Conservation (phyloP, 2,113 vertebrate species). For the Bettongia penicillata region DNA sequence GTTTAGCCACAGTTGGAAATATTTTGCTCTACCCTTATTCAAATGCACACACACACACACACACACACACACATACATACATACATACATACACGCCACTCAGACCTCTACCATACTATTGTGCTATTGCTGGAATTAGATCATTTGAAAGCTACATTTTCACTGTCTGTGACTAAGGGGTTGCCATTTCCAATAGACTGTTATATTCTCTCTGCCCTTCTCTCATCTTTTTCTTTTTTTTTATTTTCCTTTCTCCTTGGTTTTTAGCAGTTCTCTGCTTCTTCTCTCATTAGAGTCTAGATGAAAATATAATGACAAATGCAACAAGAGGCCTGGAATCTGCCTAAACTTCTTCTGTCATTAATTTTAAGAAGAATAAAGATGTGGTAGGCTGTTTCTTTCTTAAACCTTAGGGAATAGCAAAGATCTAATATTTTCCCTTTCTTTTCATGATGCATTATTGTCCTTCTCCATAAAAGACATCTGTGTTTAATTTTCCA, state of each 20-base stretch:
- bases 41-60: background rate
- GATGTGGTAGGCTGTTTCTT: background rate
- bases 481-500: conserved; percentile 19
- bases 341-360: background rate
- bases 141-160: background rate
- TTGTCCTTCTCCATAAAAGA: conserved; percentile 15
- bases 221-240: background rate
- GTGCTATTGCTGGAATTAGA: background rate
- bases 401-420: conserved; percentile 5
- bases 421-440: background rate
- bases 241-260: background rate
- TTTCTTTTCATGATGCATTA: background rate
- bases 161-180: background rate
- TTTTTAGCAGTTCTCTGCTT: conserved; percentile 27
- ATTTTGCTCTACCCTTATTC: background rate
- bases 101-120: background rate
- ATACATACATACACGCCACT: background rate
- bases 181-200: background rate
- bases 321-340: background rate
- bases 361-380: conserved; percentile 20
- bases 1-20: background rate
- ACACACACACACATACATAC: too few relatives aligned
- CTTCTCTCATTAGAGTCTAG: background rate
- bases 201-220: background rate
- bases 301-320: background rate